A percentile compares a stretch with the other conserved stretches of the same genome.
Conservation (phyloP, 2,888 invertebrate species). For the Tricholauxania praeusta region DNA sequence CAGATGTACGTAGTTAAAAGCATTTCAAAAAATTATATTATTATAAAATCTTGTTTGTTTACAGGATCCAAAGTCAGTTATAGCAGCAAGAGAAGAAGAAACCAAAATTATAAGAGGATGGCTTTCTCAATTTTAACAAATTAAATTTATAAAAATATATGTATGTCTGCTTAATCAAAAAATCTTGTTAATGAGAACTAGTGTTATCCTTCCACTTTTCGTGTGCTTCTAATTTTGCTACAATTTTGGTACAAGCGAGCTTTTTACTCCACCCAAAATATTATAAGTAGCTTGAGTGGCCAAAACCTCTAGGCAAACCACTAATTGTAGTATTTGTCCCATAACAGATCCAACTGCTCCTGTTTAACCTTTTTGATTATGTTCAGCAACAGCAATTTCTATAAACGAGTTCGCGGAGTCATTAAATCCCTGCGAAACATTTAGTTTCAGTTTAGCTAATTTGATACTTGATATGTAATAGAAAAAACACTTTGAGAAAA, state of each 20-base stretch:
- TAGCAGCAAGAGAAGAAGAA: conserved; percentile 57
- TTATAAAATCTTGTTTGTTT: conserved; percentile 38
- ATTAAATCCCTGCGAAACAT: conserved; percentile 81
- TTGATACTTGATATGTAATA: conserved; percentile 10
- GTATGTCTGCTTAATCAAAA: no score
- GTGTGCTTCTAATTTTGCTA: conserved; percentile 75
- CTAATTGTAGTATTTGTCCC: conserved; percentile 91
- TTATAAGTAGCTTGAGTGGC: conserved; percentile 92
- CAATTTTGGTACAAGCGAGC: conserved; percentile 91
- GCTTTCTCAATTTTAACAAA: conserved; percentile 44
- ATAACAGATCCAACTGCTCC: conserved; percentile 91
- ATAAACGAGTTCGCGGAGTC: conserved; percentile 91
- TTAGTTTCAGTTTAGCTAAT: neutral
- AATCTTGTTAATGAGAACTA: conserved; percentile 40
- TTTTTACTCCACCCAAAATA: conserved; percentile 90
- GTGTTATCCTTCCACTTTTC: conserved; percentile 67
- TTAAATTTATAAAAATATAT: no score
- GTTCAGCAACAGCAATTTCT: conserved; percentile 86
- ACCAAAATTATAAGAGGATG: conserved; percentile 53
- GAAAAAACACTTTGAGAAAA: no score
- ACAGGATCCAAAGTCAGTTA: conserved; percentile 60
- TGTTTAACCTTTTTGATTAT: conserved; percentile 86
- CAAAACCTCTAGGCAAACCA: conserved; percentile 90
- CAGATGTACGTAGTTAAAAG: conserved; percentile 40
- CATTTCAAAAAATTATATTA: conserved; percentile 19